A percentile compares a stretch with the other conserved stretches of the same genome.
Evolutionary conservation across 2,113 vertebrate genomes (phyloP).

Genomic region (Hirundichthys speculiger): DNA sequence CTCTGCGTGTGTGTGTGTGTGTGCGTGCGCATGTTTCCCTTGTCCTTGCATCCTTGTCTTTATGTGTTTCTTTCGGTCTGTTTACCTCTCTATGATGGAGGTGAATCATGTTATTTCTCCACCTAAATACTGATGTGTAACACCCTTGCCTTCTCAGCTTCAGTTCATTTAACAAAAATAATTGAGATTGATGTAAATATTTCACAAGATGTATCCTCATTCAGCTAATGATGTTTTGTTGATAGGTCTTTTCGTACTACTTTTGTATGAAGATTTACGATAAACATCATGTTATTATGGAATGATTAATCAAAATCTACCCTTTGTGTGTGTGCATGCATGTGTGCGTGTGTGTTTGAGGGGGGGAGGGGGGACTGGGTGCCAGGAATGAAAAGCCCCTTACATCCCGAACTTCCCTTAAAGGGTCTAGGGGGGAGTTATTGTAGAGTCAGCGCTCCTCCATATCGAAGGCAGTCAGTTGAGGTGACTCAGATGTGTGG

Average conservation of each 20-base stretch:
- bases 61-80: conserved; percentile 12
- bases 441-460: too few species aligned
- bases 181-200: conserved; percentile 69
- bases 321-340: not conserved
- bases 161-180: conserved; percentile 59
- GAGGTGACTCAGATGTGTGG: too few species aligned
- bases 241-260: conserved; percentile 46
- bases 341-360: too few species aligned
- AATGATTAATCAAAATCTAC: conserved; percentile 36
- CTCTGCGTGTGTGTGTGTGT: not conserved
- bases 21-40: conserved; percentile 7
- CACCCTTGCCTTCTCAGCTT: conserved; percentile 37
- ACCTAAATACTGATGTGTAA: conserved; percentile 40
- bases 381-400: too few species aligned
- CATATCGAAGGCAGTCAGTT: too few species aligned
- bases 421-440: too few species aligned
- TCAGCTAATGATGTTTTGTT: conserved; percentile 61
- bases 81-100: conserved; percentile 33
- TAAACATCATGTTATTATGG: conserved; percentile 36
- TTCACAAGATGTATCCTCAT: conserved; percentile 54
- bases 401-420: too few species aligned
- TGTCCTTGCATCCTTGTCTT: conserved; percentile 35
- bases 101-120: conserved; percentile 45
- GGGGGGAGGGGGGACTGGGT: too few species aligned
- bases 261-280: conserved; percentile 38